These are phyloP conservation scores for Megalops cyprinoides DNA, from an alignment of 2,797 vertebrate species.

Conservation along the genomic window DNA sequence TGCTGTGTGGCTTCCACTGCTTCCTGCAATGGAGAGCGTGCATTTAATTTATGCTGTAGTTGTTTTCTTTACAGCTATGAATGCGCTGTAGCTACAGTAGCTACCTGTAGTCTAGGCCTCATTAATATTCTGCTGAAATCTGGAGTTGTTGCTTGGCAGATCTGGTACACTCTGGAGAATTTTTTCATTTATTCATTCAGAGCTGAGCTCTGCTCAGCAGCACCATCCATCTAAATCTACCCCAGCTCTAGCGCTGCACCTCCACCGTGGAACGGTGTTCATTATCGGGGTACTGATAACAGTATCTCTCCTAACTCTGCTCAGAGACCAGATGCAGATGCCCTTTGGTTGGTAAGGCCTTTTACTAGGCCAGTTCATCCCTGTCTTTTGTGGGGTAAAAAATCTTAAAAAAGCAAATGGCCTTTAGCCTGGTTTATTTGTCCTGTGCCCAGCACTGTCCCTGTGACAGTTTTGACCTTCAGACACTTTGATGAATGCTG, in stretches of 20 bases:
- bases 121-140: background rate
- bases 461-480: no score
- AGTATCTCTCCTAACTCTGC: background rate
- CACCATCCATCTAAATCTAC: no score
- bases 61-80: no score
- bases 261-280: no score
- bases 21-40: no score
- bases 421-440: no score
- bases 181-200: background rate
- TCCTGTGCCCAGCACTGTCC: no score
- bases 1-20: background rate
- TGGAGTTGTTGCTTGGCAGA: background rate
- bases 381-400: background rate
- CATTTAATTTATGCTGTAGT: no score
- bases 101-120: background rate
- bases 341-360: background rate
- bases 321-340: conserved; percentile 6
- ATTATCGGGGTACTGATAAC: background rate
- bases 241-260: no score
- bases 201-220: background rate
- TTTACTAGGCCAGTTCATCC: background rate
- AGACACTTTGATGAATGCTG: no score
- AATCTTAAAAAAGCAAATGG: conserved; percentile 10
- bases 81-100: background rate
- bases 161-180: background rate